Percentiles rank a stretch among this genome's conserved stretches.
Conservation (phyloP, 2,113 vertebrate species). For the Myrmecobius fasciatus region DNA sequence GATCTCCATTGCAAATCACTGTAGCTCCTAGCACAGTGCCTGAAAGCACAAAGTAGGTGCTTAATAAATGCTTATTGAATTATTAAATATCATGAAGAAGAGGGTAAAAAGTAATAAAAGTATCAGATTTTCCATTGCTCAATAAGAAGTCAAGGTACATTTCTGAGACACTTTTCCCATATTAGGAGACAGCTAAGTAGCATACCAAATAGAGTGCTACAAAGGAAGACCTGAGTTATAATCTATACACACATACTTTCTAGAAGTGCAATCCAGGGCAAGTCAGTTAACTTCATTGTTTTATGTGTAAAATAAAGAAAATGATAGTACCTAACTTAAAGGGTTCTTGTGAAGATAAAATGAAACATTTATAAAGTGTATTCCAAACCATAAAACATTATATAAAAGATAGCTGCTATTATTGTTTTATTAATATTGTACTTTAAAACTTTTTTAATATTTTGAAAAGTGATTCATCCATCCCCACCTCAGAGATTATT, state of each 20-base stretch:
- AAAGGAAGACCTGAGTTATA: not conserved
- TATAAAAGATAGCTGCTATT: not conserved
- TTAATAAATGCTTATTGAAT: not conserved
- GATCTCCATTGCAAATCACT: too few species aligned
- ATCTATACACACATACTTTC: not conserved
- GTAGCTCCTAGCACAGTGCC: not conserved
- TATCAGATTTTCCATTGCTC: not conserved
- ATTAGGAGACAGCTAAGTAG: not conserved
- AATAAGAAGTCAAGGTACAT: not conserved
- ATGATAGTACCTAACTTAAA: not conserved
- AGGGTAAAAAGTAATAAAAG: not conserved
- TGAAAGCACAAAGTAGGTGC: not conserved
- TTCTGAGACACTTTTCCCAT: not conserved
- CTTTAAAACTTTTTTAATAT: not conserved
- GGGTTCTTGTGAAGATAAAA: not conserved
- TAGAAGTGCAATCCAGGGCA: not conserved
- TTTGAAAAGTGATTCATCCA: slow-evolving; percentile 28
- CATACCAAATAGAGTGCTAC: not conserved
- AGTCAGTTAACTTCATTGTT: not conserved
- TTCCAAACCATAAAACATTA: not conserved
- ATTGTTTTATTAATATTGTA: not conserved
- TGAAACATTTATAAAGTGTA: not conserved
- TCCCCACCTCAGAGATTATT: not conserved
- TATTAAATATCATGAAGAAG: not conserved
- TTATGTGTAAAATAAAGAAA: not conserved